Evolutionary conservation across 2,797 vertebrate species (phyloP).

Genomic region (Pitangus sulphuratus): DNA sequence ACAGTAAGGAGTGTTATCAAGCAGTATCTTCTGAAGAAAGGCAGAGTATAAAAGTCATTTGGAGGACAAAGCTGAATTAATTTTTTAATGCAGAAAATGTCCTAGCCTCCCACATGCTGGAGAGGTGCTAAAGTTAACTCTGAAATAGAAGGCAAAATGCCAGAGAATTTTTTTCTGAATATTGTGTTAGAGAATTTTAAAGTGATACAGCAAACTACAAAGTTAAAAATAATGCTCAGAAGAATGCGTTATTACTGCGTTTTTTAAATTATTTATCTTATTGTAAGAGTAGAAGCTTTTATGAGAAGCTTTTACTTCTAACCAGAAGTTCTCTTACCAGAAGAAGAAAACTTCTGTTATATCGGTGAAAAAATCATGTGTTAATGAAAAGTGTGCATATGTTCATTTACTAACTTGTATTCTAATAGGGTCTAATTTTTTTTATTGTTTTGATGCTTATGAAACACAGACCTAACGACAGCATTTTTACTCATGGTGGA

Average conservation of each 20-base stretch:
- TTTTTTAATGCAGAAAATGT: not conserved
- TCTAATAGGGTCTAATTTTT: not conserved
- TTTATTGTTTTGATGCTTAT: not conserved
- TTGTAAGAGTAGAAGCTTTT: not conserved
- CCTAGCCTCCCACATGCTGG: accelerated
- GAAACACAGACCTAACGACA: not conserved
- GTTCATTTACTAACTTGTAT: not conserved
- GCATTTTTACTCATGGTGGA: not conserved
- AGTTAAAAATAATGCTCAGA: not conserved
- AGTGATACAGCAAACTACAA: not conserved
- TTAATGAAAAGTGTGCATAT: not conserved
- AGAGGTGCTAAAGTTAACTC: not conserved
- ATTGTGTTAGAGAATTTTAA: not conserved
- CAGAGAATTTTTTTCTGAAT: not conserved
- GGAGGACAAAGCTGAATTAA: not conserved
- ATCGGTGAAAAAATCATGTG: not conserved
- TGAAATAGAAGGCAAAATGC: not conserved
- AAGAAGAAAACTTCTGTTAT: not conserved
- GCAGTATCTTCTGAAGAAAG: not conserved
- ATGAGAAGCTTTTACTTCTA: not conserved
- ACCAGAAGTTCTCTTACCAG: not conserved
- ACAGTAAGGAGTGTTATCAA: not conserved
- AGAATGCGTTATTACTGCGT: not conserved
- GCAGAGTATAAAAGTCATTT: not conserved
- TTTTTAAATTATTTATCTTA: not conserved